Evolutionary conservation across 2,888 invertebrate species (phyloP).

Genomic region (Himalopsyche japonica): DNA sequence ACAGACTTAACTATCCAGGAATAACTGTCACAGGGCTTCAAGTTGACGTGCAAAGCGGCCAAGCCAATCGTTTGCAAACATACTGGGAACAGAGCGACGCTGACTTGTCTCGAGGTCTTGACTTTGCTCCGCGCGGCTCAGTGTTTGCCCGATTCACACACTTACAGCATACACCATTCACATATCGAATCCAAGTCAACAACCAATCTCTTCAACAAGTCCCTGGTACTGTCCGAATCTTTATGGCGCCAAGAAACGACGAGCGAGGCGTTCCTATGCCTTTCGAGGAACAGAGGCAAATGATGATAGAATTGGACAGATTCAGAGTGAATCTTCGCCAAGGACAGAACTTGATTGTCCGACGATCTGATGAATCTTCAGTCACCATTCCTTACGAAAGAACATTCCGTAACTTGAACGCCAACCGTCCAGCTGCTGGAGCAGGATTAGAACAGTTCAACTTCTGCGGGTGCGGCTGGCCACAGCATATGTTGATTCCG

Average conservation of each 20-base stretch:
- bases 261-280: conserved; percentile 40
- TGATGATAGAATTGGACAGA: conserved; percentile 47
- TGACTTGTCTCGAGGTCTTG: conserved; percentile 47
- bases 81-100: conserved; percentile 46
- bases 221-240: conserved; percentile 45
- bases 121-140: conserved; percentile 44
- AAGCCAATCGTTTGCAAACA: conserved; percentile 39
- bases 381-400: conserved; percentile 83
- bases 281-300: conserved; percentile 44
- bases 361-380: conserved; percentile 71
- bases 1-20: conserved; percentile 41
- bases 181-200: conserved; percentile 41
- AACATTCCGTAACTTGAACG: conserved; percentile 74
- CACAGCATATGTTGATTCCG: conserved; percentile 49
- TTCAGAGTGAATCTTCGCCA: conserved; percentile 54
- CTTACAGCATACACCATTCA: conserved; percentile 44
- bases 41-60: conserved; percentile 23
- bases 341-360: conserved; percentile 68
- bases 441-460: conserved; percentile 57
- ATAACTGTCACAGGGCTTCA: conserved; percentile 25
- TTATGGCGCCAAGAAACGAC: conserved; percentile 46
- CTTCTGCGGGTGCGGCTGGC: conserved; percentile 50
- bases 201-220: conserved; percentile 20
- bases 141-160: conserved; percentile 43
- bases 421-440: conserved; percentile 58